Evolutionary conservation across 2,113 vertebrate genomes (phyloP), one percentile per base, ranked within the genome.

Genomic region (Genyomyrus donnyi): DNA sequence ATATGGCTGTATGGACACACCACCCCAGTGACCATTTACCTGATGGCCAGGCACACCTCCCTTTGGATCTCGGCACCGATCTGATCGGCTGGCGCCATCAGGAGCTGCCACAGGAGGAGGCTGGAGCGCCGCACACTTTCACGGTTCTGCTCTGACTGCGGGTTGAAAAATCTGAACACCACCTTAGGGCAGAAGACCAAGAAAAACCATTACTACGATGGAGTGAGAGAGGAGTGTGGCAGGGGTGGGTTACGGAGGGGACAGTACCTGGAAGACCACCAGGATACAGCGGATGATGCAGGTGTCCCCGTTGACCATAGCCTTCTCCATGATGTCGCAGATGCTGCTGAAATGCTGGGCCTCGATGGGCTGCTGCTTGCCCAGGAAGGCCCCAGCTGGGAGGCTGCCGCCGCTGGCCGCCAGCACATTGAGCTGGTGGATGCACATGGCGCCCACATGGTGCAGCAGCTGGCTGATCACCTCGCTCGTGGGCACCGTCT

Each of bases 311-410:
- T 98, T 98, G 88, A 98, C 98, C 98, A 99, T 99, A 90, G 98
- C 98, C 92, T 98, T 99, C 92, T 99, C 98, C 98, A 99, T 99
- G 77, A 99, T 98, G 95, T 99, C 98, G 92, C 98, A 99, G 93
- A 99, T 99, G 90, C 97, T 98, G 96, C 97, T 98, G 50, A 99
- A 97, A 92, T 99, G 98, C 91, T 98, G 97, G 0, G 97, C 97
- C 94, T 99, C 98, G 0, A 99, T 99, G 0, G 97, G 98, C 90
- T 99, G 98, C 48, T 99, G 98, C 93, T 99, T 99, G 89, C 97
- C 98, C 94, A 99, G 53, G 31, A 99, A 96, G 19, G 95, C 96
- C 35, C 96, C 97, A 88, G 98, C 95, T 58, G 98, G 98, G 84
- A 98, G 70, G 90, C 93, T 92, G 89, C 94, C 97, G 93, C 95